Conservation (phyloP, 2,797 vertebrate species). For the Neomorphus geoffroyi region DNA sequence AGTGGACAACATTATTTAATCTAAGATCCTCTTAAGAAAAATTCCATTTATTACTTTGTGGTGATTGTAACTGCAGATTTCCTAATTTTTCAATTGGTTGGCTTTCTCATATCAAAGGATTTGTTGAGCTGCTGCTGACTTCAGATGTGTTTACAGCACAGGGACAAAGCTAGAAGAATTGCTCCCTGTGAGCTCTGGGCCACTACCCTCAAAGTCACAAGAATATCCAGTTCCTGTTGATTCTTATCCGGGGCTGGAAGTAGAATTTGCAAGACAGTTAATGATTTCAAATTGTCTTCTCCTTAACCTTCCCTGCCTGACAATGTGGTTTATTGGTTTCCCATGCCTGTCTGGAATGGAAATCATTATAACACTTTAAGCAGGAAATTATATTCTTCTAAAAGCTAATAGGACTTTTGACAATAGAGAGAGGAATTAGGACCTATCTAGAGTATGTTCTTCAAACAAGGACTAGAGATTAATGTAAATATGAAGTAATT, state of each 20-base stretch:
- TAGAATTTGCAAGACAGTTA: not conserved
- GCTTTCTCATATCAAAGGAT: not conserved
- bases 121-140: slow-evolving; percentile 17
- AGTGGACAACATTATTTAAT: not conserved
- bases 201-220: not conserved
- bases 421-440: not conserved
- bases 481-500: not conserved
- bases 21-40: not conserved
- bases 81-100: not conserved
- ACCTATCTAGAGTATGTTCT: not conserved
- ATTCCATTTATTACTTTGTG: not conserved
- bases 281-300: not conserved
- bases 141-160: not conserved
- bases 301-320: not conserved
- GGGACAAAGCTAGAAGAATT: not conserved
- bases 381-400: not conserved
- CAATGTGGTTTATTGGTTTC: not conserved
- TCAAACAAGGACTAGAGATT: not conserved
- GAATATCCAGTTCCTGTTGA: not conserved
- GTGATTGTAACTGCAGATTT: not conserved
- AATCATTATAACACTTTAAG: not conserved
- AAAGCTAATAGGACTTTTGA: not conserved
- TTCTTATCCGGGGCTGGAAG: not conserved
- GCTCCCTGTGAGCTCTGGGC: not conserved
- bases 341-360: not conserved